phyloP scores from a whole-genome alignment of 2,113 vertebrate species.

The Scopus umbretta region DNA sequence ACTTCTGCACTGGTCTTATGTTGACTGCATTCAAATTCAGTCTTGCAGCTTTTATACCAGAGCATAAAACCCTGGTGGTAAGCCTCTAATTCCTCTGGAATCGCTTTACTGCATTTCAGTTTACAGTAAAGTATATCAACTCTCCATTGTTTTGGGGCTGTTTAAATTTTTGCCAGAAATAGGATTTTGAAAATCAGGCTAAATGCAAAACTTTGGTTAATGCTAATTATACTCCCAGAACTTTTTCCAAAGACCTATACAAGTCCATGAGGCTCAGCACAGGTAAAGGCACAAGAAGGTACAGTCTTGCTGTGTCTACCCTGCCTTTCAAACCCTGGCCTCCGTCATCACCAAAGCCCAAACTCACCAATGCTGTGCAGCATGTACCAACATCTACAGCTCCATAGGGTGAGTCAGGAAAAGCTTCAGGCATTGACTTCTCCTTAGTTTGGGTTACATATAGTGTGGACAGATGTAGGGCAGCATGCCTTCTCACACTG shows the following conservation, averaged over 20 bases:
- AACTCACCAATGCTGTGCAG: neutral
- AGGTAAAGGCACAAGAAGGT: neutral
- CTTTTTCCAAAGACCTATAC: neutral
- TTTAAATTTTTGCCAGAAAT: neutral
- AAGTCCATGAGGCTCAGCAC: neutral
- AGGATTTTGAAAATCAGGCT: neutral
- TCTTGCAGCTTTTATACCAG: neutral
- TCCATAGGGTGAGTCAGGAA: neutral
- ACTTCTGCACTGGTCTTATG: neutral
- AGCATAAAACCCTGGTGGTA: neutral
- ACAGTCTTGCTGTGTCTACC: neutral
- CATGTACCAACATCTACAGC: neutral
- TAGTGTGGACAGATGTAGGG: rapidly evolving
- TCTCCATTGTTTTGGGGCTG: neutral
- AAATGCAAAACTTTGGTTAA: neutral
- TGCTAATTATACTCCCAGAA: neutral
- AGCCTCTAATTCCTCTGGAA: neutral
- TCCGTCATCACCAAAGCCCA: rapidly evolving
- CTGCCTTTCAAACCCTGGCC: neutral
- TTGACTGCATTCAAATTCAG: neutral
- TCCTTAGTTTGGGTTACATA: neutral
- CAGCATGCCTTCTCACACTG: neutral
- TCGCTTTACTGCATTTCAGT: neutral
- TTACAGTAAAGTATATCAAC: neutral
- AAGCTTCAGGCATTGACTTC: neutral